Percentiles rank a stretch among this genome's conserved stretches.
Conservation (phyloP, 2,888 invertebrate genomes). For the Heliconius charithonia region DNA sequence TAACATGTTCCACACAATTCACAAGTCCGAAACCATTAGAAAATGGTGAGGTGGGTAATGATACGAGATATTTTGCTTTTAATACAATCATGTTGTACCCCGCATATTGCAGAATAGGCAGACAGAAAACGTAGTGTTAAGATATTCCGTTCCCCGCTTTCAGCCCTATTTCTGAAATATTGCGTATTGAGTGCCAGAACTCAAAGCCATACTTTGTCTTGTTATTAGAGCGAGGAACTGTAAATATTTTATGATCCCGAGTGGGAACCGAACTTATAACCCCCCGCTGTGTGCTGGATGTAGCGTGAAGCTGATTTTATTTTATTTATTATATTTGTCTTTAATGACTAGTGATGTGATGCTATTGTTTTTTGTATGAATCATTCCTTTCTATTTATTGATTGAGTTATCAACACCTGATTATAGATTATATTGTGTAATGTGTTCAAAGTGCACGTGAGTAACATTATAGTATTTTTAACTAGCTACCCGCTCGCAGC, state of each 20-base stretch:
- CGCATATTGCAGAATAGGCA: not conserved
- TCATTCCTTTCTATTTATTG: not conserved
- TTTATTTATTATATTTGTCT: no score
- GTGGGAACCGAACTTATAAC: not conserved
- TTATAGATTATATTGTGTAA: not conserved
- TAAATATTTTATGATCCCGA: not conserved
- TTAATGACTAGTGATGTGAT: not conserved
- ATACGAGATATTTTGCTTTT: not conserved
- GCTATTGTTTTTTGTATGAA: not conserved
- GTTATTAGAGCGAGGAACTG: not conserved
- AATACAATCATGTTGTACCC: not conserved
- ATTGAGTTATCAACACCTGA: not conserved
- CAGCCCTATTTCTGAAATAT: not conserved
- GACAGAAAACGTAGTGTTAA: not conserved
- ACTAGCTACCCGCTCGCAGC: no score
- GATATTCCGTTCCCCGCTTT: not conserved
- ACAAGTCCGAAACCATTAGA: constrained; percentile 94
- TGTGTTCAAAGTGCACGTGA: not conserved
- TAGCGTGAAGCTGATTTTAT: no score
- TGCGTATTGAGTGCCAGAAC: not conserved
- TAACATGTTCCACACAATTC: constrained; percentile 96
- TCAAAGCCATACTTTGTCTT: not conserved
- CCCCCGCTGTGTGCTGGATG: no score
- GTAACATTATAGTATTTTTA: not conserved
- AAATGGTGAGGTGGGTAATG: constrained; percentile 92